Conservation (phyloP, 1,140 invertebrate species). For the Caerostris darwini region DNA sequence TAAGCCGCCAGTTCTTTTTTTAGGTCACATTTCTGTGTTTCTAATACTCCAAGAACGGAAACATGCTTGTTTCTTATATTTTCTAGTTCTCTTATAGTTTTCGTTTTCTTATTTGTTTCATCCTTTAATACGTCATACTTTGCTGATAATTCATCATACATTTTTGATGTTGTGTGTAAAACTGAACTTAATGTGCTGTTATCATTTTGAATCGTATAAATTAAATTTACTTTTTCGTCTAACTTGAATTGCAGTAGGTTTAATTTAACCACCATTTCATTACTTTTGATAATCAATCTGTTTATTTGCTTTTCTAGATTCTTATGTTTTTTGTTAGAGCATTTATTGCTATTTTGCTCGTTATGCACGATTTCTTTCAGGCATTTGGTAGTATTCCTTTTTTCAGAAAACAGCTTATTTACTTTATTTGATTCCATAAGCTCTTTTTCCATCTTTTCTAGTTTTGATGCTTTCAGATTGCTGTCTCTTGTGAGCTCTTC, state of each 20-base stretch:
- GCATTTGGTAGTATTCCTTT: background rate
- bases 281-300: background rate
- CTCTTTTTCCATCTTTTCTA: background rate
- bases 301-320: background rate
- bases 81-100: background rate
- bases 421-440: background rate
- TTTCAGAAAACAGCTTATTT: background rate
- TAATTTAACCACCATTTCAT: background rate
- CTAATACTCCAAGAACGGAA: background rate
- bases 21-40: background rate
- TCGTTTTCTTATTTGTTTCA: background rate
- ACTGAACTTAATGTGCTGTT: background rate
- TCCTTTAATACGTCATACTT: background rate
- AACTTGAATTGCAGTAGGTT: background rate
- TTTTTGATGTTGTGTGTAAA: background rate
- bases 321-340: background rate
- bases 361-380: background rate
- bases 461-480: background rate
- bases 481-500: conserved; percentile 11
- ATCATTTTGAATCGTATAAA: background rate
- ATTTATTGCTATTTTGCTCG: background rate
- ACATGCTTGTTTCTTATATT: background rate
- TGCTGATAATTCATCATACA: background rate
- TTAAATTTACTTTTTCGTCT: background rate
- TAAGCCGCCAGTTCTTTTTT: background rate